Evolutionary conservation across 2,797 vertebrate species (phyloP), one percentile per base, ranked within the genome.

Genomic region (Enteromius trimaculatus): DNA sequence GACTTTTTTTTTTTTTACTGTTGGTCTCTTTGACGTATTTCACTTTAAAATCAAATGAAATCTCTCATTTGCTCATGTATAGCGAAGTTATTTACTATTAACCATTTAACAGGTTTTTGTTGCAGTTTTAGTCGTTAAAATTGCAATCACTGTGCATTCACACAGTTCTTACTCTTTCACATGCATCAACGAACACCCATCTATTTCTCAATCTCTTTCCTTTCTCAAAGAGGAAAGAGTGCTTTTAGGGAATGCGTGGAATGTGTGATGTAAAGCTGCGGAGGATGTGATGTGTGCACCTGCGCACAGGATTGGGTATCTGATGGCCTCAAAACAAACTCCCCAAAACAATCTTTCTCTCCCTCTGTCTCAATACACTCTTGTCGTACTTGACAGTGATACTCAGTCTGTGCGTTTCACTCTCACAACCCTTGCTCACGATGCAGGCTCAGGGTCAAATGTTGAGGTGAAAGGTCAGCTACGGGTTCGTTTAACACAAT

Each of bases 301-400:
- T 95, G 94, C 87, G 70, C 84, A 21, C 87, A 88, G 92, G 87
- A 93, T 95, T 89, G 92, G 88, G 88, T 95, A 39, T 94, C 95
- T 88, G 66, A 71, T 81, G 80, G 89, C 92, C 87, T 89, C 92
- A 93, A 93, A 95, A 93, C 94, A 95, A 92, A 87, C 60, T 82
- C 64, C 55, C 53, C 78, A 42, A 82, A 84, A 81, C 74, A 62
- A 77, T 37, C 69, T 34, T 83, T 72, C 75, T 39, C 77, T 14
- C 55, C 58, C 60, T 65, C 62, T 64, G 29, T 78, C 69, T 85
- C 39, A 55, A 47, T 53, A 49, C n/a, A 47, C 76, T 76, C 29
- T 82, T 70, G 65, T 60, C 55, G 53, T 29, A 64, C 69, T n/a
- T 83, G 68, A 84, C 72, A 58, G 74, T 82, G 76, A 74, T 81